Percentiles rank a stretch among this genome's conserved stretches.
phyloP scores from a whole-genome alignment of 2,797 vertebrate genomes.

The Alectoris magna region DNA sequence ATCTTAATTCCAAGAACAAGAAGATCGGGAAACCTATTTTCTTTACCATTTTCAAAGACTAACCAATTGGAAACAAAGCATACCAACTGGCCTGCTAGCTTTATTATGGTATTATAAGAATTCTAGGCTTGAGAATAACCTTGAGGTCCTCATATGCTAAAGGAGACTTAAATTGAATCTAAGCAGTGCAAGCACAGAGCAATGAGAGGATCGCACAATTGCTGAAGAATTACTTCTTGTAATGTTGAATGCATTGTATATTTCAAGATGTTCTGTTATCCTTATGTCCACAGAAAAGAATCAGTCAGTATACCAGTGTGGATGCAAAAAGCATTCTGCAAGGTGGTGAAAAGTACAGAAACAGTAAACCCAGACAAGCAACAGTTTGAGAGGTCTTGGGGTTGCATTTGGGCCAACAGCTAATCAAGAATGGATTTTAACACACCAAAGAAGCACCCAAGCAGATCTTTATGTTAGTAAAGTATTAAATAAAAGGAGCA shows the following conservation, averaged over 20 bases:
- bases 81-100: neutral
- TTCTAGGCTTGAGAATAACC: neutral
- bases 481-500: neutral
- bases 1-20: neutral
- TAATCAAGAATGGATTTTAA: neutral
- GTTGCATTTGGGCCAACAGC: neutral
- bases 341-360: neutral
- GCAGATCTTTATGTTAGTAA: neutral
- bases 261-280: neutral
- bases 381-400: neutral
- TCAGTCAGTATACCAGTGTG: neutral
- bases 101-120: neutral
- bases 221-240: neutral
- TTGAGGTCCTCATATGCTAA: neutral
- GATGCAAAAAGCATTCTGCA: neutral
- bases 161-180: neutral
- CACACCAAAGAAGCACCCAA: neutral
- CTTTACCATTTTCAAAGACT: neutral
- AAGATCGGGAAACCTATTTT: neutral
- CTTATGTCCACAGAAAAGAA: neutral
- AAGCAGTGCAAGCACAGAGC: neutral
- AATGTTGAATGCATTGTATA: neutral
- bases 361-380: neutral
- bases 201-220: neutral
- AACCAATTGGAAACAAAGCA: neutral